Base-by-base conservation (phyloP, 2,888 invertebrate genomes). In the Isotomurus palustris region DNA sequence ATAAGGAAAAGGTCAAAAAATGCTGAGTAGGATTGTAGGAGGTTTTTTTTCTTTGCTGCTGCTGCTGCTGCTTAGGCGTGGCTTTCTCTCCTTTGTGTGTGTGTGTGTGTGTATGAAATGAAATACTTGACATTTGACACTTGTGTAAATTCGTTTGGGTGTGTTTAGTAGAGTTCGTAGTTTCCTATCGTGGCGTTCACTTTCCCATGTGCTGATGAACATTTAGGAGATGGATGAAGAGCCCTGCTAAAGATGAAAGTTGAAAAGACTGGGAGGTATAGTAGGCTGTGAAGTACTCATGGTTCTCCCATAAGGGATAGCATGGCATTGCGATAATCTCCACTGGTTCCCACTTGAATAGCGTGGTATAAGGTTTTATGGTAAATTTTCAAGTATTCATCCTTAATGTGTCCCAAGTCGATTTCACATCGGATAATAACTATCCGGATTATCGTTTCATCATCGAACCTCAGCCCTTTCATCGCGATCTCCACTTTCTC, bases 341-440 rank as follows among this genome's bases (percentile, higher is more conserved):
- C 84, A 6, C 82, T 82, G 2, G 83, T 83, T 76, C 84, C 84
- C 64, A 78, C 78, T 83, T 83, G 81, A 56, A 73, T 76, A 64
- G 82, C 82, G 72, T 83, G 83, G 68, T 80, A 78, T 66, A 87
- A 73, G 0, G 86, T 85, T 70, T 84, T 84, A 73, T 84, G 82
- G 75, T 83, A 86, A 43, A 84, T 79, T 24, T 83, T 77, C 73
- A 86, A 84, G 77, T 84, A 88, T 70, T 85, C 85, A 2, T 76
- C 73, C 75, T 85, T 85, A 73, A 88, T 83, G 71, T 80, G 79
- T 5, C 76, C 83, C 68, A 88, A 79, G 78, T 87, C 87, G 48
- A 83, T 76, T 77, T 86, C 83, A 2, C 83, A 79, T 70, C 86
- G 80, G 70, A 83, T 82, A 49, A 86, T 84, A 66, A 64, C 50